These are phyloP conservation scores for Drosophila murphyi DNA, from an alignment of 1,140 invertebrate genomes.

Conservation along the genomic window DNA sequence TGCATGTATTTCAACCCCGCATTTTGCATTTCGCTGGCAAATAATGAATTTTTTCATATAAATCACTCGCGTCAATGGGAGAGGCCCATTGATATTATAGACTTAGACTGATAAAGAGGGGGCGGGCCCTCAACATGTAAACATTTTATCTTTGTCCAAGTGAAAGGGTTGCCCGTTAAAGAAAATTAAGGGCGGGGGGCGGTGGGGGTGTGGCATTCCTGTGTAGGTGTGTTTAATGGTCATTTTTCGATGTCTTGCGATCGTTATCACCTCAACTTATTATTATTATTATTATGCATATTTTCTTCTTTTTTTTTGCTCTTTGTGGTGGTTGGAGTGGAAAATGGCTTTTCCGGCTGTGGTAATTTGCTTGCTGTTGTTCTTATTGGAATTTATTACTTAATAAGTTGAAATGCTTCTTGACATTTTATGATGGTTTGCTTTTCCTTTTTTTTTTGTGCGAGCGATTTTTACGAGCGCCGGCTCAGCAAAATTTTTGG, in stretches of 20 bases:
- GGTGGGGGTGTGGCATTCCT: constrained; percentile 35
- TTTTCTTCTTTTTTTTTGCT: too few species aligned
- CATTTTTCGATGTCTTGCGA: constrained; percentile 81
- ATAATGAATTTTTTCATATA: constrained; percentile 81
- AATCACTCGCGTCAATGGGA: constrained; percentile 80
- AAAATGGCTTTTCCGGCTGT: background rate
- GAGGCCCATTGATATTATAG: constrained; percentile 68
- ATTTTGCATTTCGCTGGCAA: constrained; percentile 75
- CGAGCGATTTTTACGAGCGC: constrained; percentile 69
- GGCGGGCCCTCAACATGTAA: constrained; percentile 39
- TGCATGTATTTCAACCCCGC: background rate
- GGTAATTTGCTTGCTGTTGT: constrained; percentile 57
- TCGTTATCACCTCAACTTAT: constrained; percentile 77
- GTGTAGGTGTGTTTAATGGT: constrained; percentile 78
- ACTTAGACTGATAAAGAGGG: background rate
- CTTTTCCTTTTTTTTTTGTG: too few species aligned
- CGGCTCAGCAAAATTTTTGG: constrained; percentile 61
- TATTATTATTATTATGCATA: constrained; percentile 71
- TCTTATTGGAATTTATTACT: constrained; percentile 82
- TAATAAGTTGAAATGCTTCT: constrained; percentile 73
- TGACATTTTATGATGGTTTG: constrained; percentile 41
- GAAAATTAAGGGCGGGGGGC: background rate
- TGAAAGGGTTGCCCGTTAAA: constrained; percentile 59
- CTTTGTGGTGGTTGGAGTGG: background rate
- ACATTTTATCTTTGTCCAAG: constrained; percentile 56